Percentiles rank a stretch among this genome's conserved stretches.
phyloP scores from a whole-genome alignment of 2,888 invertebrate species.

The Himalopsyche anomala region DNA sequence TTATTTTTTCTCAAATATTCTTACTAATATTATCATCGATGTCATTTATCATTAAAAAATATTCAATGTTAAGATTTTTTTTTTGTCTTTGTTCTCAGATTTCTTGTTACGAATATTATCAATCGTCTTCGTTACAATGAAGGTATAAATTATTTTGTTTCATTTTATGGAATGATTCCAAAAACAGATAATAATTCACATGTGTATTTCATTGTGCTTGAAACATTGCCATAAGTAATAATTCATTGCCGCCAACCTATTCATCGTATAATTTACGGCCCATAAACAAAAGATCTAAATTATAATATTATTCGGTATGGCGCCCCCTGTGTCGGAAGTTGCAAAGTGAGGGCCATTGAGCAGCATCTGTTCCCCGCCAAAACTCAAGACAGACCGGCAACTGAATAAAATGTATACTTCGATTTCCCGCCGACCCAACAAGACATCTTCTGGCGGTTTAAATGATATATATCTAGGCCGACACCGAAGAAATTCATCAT shows the following conservation, averaged over 20 bases:
- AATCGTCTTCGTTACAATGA: no score
- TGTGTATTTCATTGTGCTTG: no score
- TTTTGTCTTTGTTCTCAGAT: no score
- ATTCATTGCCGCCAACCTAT: constrained; percentile 9
- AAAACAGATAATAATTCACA: no score
- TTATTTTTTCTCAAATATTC: no score
- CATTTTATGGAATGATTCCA: no score
- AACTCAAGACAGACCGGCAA: constrained; percentile 22
- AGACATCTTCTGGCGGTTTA: neutral
- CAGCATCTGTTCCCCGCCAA: constrained; percentile 37
- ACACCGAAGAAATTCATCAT: constrained; percentile 7
- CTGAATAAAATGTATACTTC: constrained; percentile 37
- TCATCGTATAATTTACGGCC: constrained; percentile 41
- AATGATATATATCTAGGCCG: neutral
- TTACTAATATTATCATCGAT: no score
- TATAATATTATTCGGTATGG: constrained; percentile 17
- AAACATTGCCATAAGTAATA: constrained; percentile 5
- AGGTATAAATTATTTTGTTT: no score
- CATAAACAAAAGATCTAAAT: constrained; percentile 46
- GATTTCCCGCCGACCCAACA: constrained; percentile 22
- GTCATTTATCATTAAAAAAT: no score
- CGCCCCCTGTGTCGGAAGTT: neutral
- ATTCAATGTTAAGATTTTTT: no score
- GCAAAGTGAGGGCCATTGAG: neutral
- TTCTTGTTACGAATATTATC: no score